phyloP scores from a whole-genome alignment of 2,888 invertebrate species.

The Stenolophus ochropezus region DNA sequence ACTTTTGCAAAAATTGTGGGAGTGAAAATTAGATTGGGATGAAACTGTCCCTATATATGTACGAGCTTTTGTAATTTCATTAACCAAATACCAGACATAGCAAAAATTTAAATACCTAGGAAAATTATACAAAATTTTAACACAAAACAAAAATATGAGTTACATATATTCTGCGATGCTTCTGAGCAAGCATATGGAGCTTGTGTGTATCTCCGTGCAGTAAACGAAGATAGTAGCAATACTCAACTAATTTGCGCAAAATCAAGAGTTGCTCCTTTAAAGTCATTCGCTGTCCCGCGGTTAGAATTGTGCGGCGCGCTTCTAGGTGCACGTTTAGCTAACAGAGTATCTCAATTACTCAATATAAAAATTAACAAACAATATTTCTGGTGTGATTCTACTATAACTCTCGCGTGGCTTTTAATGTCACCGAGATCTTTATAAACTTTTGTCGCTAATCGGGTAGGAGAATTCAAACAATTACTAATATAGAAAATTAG shows the following conservation, averaged over 20 bases:
- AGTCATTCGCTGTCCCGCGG: too few relatives aligned
- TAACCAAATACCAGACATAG: too few relatives aligned
- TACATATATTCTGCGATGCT: constrained; percentile 5
- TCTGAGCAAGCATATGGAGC: background rate
- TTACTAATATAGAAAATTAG: background rate
- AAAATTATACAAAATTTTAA: background rate
- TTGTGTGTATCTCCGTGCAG: background rate
- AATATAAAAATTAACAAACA: constrained; percentile 2
- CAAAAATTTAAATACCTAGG: background rate
- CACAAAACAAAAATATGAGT: background rate
- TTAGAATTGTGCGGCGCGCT: too few relatives aligned
- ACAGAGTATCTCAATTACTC: background rate
- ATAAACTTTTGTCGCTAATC: constrained; percentile 2
- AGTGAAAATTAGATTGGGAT: constrained; percentile 4
- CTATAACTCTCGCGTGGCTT: background rate
- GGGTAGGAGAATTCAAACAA: background rate
- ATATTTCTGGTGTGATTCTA: background rate
- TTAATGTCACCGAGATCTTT: background rate
- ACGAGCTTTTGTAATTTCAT: background rate
- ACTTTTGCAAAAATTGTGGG: constrained; percentile 1
- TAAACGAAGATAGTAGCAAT: background rate
- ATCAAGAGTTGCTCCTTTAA: background rate
- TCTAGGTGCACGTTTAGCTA: background rate
- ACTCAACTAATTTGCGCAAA: constrained; percentile 3
- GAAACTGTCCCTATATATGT: constrained; percentile 11